These are phyloP conservation scores for Spisula subtruncata DNA, from an alignment of 2,888 invertebrate genomes.

Conservation along the genomic window DNA sequence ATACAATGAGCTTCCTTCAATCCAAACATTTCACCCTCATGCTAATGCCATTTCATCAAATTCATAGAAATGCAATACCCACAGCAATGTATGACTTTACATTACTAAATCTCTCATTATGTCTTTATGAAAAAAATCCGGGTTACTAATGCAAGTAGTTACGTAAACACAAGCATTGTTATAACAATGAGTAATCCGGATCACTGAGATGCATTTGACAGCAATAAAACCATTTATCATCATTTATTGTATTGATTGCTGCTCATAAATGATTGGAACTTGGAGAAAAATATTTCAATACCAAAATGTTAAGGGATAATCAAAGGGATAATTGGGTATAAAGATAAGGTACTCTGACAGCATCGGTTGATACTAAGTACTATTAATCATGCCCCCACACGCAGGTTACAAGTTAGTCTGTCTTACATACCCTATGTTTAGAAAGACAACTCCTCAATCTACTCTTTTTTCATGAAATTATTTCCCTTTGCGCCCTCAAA, in stretches of 20 bases:
- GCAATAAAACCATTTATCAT: slow-evolving; percentile 8
- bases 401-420: too few species aligned
- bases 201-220: not conserved
- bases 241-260: slow-evolving; percentile 19
- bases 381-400: not conserved
- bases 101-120: not conserved
- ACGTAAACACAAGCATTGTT: slow-evolving; percentile 22
- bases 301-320: not conserved
- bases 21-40: too few species aligned
- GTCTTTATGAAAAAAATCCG: not conserved
- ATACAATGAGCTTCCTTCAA: too few species aligned
- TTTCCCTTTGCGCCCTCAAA: too few species aligned
- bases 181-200: slow-evolving; percentile 21
- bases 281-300: not conserved
- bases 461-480: too few species aligned
- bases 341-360: slow-evolving; percentile 1
- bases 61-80: too few species aligned
- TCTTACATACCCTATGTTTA: too few species aligned
- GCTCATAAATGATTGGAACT: not conserved
- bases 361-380: not conserved
- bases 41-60: too few species aligned
- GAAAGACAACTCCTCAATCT: too few species aligned
- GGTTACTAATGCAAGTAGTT: slow-evolving; percentile 12
- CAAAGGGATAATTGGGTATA: not conserved
- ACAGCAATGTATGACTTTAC: too few species aligned